Base-by-base conservation (phyloP, 2,888 invertebrate species). In the Sacculina carcini region DNA sequence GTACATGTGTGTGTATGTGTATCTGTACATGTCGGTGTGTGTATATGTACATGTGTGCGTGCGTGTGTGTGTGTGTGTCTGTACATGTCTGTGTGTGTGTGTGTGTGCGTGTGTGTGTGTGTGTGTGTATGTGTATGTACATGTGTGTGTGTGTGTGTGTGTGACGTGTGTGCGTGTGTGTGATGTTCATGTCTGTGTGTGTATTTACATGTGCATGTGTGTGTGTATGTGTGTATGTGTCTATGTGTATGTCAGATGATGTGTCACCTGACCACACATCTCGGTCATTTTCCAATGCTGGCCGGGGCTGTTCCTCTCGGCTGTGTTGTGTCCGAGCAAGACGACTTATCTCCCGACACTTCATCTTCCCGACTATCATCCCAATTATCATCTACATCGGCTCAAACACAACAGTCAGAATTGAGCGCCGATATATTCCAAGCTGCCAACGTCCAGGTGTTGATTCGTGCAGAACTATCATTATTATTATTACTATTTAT, bases 281-380 rank as follows among this genome's bases (percentile, higher is more conserved):
- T 92, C 58, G 87, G 87, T 0, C 92, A 94, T 65, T 94, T 92
- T 70, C 94, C 94, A 14, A 57, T 61, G 56, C 83, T 85, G 55
- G 77, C 79, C 48, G 83, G 85, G 50, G 86, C 90, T 0, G 79
- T 89, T 46, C 75, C 86, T 54, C 70, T 90, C 23, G 84, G 86
- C 56, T 87, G 87, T 1, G 71, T 82, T 60, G 87, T 92, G 14
- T 82, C 83, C 58, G 94, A 94, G 66, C 78, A 86, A 60, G 89
- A 92, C 65, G 92, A 94, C 66, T 74, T 81, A 39, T 26, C 44
- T 72, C 74, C 48, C 67, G 36, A 23, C 23, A 38, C 16, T 21
- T 72, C 5, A 54, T 59, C 16, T 84, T 84, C n/a, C n/a, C n/a
- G n/a, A n/a, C n/a, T n/a, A n/a, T n/a, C n/a, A n/a, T n/a, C n/a